Evolutionary conservation across 2,797 vertebrate genomes (phyloP).

Genomic region (Falco biarmicus): DNA sequence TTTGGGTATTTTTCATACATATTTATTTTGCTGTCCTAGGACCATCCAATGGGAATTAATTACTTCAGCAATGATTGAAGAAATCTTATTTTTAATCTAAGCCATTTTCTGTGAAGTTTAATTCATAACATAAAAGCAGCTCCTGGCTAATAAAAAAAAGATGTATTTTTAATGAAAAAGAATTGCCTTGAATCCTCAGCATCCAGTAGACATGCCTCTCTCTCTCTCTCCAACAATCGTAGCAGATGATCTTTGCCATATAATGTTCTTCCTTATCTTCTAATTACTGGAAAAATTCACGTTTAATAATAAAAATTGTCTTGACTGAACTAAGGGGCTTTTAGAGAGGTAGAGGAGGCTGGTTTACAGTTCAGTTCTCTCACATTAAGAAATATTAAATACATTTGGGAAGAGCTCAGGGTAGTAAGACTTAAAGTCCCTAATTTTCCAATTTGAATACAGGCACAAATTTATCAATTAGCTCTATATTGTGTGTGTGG

Average conservation of each 20-base stretch:
- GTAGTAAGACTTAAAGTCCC: not conserved
- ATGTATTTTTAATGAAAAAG: conserved; percentile 6
- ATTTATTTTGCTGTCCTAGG: conserved; percentile 7
- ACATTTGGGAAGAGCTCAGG: not conserved
- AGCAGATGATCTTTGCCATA: not conserved
- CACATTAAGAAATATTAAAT: not conserved
- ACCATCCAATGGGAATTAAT: conserved; percentile 29
- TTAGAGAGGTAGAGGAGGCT: not conserved
- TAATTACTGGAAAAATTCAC: not conserved
- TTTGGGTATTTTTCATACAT: not conserved
- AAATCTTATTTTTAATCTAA: conserved; percentile 19
- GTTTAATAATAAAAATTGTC: not conserved
- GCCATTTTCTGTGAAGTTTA: conserved; percentile 26
- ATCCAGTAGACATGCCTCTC: not conserved
- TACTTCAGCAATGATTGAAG: not conserved
- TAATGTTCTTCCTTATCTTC: not conserved
- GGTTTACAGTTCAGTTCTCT: not conserved
- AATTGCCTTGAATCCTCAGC: not conserved
- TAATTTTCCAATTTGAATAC: not conserved
- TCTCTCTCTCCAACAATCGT: not conserved
- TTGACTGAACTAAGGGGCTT: not conserved
- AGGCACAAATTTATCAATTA: not conserved
- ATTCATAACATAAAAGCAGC: not conserved
- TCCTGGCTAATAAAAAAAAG: not conserved
- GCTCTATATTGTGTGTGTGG: rapidly evolving